Evolutionary conservation across 2,888 invertebrate genomes (phyloP).

Genomic region (Cheilosia vernalis): DNA sequence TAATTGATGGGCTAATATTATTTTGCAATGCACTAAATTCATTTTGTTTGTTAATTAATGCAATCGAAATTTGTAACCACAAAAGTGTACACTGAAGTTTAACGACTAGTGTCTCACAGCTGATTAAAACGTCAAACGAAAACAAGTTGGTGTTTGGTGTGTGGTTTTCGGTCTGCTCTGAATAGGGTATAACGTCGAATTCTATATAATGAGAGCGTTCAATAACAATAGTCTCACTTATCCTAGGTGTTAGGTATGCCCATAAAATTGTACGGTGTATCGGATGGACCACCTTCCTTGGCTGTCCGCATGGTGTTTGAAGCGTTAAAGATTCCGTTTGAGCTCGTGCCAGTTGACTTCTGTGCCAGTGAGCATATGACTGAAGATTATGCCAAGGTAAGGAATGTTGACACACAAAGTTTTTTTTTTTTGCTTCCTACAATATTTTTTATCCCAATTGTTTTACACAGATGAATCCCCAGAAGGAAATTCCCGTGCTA

Average conservation of each 20-base stretch:
- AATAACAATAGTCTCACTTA: no score
- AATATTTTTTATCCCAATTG: neutral
- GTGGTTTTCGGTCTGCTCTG: no score
- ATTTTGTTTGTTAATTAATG: no score
- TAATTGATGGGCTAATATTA: no score
- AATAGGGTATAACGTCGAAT: no score
- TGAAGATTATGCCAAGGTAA: slow-evolving; percentile 87
- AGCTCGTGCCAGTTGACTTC: slow-evolving; percentile 88
- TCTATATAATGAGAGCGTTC: no score
- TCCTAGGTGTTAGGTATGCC: slow-evolving; percentile 55
- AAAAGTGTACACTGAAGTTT: no score
- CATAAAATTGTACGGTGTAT: slow-evolving; percentile 89
- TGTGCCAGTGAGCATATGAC: slow-evolving; percentile 90
- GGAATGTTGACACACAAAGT: neutral
- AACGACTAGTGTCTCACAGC: no score
- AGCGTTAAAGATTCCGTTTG: slow-evolving; percentile 86
- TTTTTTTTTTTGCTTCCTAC: neutral
- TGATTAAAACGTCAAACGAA: no score
- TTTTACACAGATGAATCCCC: slow-evolving; percentile 50
- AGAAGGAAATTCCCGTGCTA: slow-evolving; percentile 89
- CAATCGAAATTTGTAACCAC: no score
- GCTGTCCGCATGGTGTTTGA: slow-evolving; percentile 89
- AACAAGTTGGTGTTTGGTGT: no score
- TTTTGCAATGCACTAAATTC: no score
- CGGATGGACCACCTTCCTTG: slow-evolving; percentile 91